Evolutionary conservation across 2,888 invertebrate species (phyloP).

Genomic region (Macaria notata): DNA sequence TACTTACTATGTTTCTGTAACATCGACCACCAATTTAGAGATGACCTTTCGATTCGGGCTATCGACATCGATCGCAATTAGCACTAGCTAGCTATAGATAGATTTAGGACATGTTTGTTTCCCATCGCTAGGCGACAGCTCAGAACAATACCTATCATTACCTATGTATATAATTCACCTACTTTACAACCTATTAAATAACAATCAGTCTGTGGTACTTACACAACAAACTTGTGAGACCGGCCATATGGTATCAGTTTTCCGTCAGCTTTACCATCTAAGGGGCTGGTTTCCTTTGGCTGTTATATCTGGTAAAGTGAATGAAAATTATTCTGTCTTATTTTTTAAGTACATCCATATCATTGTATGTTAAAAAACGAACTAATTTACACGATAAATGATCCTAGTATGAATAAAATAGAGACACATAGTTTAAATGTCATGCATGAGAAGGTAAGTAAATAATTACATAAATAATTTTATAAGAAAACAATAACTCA

Average conservation of each 20-base stretch:
- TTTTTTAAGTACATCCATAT: too few relatives aligned
- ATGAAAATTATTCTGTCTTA: too few relatives aligned
- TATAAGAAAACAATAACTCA: too few relatives aligned
- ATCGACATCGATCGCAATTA: conserved; percentile 53
- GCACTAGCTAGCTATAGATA: conserved; percentile 27
- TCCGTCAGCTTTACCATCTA: not conserved
- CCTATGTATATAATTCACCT: not conserved
- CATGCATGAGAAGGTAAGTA: too few relatives aligned
- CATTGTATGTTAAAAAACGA: too few relatives aligned
- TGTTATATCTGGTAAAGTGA: too few relatives aligned
- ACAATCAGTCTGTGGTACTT: conserved; percentile 9
- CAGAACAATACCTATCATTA: not conserved
- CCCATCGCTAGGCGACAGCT: conserved; percentile 63
- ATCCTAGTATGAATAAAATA: too few relatives aligned
- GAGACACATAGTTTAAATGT: too few relatives aligned
- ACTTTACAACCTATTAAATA: conserved; percentile 22
- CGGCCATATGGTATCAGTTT: not conserved
- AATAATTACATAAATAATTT: too few relatives aligned
- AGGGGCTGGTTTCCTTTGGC: too few relatives aligned
- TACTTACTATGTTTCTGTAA: too few relatives aligned
- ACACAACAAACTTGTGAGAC: conserved; percentile 1
- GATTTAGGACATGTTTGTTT: conserved; percentile 59
- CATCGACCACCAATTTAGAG: not conserved
- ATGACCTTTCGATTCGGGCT: conserved; percentile 29
- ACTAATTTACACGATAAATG: too few relatives aligned